Conservation (phyloP, 1,140 invertebrate genomes). For the Drosophila sproati region DNA sequence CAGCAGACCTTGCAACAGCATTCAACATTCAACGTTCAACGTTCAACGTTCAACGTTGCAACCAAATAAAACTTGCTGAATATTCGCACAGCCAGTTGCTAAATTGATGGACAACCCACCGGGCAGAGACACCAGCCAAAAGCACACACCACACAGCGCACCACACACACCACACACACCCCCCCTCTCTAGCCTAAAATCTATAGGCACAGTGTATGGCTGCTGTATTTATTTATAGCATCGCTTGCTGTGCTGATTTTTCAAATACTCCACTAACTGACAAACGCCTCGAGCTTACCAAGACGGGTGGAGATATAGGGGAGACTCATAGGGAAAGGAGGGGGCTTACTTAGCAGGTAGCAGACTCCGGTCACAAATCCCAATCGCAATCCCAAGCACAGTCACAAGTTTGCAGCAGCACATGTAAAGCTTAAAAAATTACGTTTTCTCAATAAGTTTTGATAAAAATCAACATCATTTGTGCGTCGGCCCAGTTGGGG, state of each 20-base stretch:
- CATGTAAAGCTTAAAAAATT: constrained; percentile 80
- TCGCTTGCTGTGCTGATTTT: constrained; percentile 68
- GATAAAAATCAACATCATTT: constrained; percentile 83
- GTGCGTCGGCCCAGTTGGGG: constrained; percentile 70
- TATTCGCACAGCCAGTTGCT: constrained; percentile 68
- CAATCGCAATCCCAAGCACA: constrained; percentile 15
- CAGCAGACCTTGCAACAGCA: constrained; percentile 17
- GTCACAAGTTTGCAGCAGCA: constrained; percentile 24
- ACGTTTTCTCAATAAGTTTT: constrained; percentile 83
- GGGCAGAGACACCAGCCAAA: constrained; percentile 45
- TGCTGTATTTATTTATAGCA: constrained; percentile 67
- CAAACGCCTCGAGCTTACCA: constrained; percentile 38
- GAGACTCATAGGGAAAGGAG: background rate
- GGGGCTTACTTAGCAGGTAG: background rate
- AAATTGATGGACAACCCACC: constrained; percentile 76
- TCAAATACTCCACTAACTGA: constrained; percentile 63
- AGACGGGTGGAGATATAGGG: no score
- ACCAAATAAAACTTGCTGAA: constrained; percentile 79
- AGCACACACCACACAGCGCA: background rate
- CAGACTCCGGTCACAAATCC: constrained; percentile 1
- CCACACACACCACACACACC: background rate
- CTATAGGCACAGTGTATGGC: constrained; percentile 57
- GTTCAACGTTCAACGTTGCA: constrained; percentile 28
- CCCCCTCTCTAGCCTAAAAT: constrained; percentile 1
- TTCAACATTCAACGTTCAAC: constrained; percentile 5